Conservation (phyloP, 2,888 invertebrate species). For the Athalia circularis region DNA sequence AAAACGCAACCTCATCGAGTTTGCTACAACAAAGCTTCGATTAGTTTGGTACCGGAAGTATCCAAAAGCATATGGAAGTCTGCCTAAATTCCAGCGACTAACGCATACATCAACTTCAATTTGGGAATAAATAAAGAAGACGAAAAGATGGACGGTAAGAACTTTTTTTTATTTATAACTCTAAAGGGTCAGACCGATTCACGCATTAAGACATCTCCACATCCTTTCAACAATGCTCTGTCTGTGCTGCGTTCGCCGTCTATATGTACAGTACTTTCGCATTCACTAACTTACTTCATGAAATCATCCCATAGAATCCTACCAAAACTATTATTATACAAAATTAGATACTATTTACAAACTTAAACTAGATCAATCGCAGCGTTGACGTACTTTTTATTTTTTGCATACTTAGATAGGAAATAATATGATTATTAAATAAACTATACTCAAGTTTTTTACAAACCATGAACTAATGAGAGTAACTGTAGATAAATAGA, state of each 20-base stretch:
- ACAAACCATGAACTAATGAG: conserved; percentile 2
- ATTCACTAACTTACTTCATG: background rate
- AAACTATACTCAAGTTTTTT: conserved; percentile 3
- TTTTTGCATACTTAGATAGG: background rate
- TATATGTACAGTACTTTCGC: too few species aligned
- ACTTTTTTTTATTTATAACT: conserved; percentile 26
- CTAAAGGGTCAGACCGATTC: conserved; percentile 5
- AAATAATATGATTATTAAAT: background rate
- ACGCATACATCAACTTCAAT: background rate
- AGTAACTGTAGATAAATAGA: background rate
- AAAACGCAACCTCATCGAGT: background rate
- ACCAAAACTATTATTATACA: conserved; percentile 8
- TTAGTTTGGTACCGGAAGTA: conserved; percentile 35
- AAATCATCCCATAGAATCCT: background rate
- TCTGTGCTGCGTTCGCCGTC: too few species aligned
- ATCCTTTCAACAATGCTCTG: background rate
- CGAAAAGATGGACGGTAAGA: conserved; percentile 12
- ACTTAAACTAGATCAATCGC: background rate
- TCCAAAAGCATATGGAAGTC: background rate
- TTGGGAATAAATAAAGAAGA: background rate
- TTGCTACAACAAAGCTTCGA: background rate
- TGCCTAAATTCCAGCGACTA: background rate
- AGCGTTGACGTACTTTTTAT: background rate
- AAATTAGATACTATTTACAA: conserved; percentile 21
- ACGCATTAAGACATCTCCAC: conserved; percentile 15